phyloP scores from a whole-genome alignment of 2,113 vertebrate genomes.

The Heterochromis multidens region DNA sequence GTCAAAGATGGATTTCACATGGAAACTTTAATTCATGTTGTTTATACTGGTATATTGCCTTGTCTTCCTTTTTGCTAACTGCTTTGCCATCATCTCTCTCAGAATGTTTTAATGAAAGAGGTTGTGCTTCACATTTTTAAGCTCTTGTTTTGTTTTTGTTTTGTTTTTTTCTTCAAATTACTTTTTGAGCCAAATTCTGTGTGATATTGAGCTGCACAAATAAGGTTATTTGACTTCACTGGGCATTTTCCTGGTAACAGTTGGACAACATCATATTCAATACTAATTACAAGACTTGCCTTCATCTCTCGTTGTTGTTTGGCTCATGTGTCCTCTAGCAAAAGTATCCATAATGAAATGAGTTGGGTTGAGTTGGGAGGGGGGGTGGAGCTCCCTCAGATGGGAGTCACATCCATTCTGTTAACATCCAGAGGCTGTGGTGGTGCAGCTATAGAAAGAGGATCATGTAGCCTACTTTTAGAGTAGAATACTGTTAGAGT shows the following conservation, averaged over 20 bases:
- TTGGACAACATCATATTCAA: not conserved
- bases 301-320: not conserved
- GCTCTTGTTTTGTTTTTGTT: not conserved
- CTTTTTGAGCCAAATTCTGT: not conserved
- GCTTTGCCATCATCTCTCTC: not conserved
- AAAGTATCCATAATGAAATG: not conserved
- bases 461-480: not conserved
- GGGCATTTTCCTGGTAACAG: not conserved
- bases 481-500: not conserved
- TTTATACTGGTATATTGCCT: not conserved
- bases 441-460: not conserved
- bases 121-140: not conserved
- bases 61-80: not conserved
- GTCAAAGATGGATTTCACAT: no score
- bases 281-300: not conserved
- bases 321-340: not conserved
- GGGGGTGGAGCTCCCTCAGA: not conserved
- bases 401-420: not conserved
- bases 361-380: not conserved
- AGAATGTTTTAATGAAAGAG: not conserved
- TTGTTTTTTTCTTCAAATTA: not conserved
- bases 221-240: not conserved
- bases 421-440: not conserved
- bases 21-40: not conserved
- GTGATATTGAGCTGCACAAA: not conserved